Base-by-base conservation (phyloP, 2,797 vertebrate genomes). In the Gymnopithys bicolor region DNA sequence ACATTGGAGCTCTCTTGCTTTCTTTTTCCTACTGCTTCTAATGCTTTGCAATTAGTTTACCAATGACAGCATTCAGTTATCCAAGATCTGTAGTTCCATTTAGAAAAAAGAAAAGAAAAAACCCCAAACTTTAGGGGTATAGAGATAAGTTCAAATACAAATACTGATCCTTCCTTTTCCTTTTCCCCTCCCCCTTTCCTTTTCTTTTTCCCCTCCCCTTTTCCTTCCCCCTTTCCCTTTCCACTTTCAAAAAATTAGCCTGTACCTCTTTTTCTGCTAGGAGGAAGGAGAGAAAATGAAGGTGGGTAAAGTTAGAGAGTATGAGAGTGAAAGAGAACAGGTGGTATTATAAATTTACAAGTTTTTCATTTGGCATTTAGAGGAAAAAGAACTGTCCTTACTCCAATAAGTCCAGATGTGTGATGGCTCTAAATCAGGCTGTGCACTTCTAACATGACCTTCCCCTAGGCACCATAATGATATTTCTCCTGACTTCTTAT, bases 351-450 rank as follows among this genome's bases (percentile, higher is more conserved):
- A 81, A 93, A 93, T 93, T 94, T 74, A 75, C 84, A 96, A 84
- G 46, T 45, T 97, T 94, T 94, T 91, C 82, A 77, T 84, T 91
- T n/a, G 46, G 7, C 53, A 83, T 96, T 96, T 87, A 83, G 83
- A 0, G 1, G 87, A 83, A 93, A 79, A 87, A 45, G 48, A 75
- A 56, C 56, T 64, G 51, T 96, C 96, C 95, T 98, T 97, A 96
- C 95, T 90, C n/a, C 8, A 49, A 69, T 94, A 92, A 95, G 70
- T 97, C 96, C 97, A 98, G 97, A 98, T 98, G 95, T 98, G 98
- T 97, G 95, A 97, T 92, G 81, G 75, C 91, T 86, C 77, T 97
- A 97, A 97, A 91, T 97, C 97, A 98, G 96, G 86, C 76, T 84
- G 91, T 95, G 95, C 70, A 96, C 90, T 93, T 97, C 92, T 94